These are phyloP conservation scores for Gasterosteus nipponicus DNA, from an alignment of 2,113 vertebrate species.

Conservation along the genomic window DNA sequence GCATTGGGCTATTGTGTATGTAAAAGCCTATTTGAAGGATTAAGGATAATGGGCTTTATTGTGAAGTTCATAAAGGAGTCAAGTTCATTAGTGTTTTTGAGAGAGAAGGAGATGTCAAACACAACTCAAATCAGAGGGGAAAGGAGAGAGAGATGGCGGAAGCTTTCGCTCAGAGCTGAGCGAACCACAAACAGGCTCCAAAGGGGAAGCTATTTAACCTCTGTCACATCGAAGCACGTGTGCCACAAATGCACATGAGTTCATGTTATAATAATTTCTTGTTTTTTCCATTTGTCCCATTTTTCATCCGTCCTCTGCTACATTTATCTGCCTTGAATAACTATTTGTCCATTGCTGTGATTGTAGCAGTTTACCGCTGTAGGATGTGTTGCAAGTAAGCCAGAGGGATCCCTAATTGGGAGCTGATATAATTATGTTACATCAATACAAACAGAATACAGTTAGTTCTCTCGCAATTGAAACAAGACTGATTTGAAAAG, in stretches of 20 bases:
- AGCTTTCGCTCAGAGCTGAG: slow-evolving; percentile 27
- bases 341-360: not conserved
- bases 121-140: slow-evolving; percentile 35
- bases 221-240: slow-evolving; percentile 12
- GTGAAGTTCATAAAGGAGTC: slow-evolving; percentile 50
- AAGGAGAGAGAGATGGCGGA: slow-evolving; percentile 10
- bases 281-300: not conserved
- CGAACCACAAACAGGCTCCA: slow-evolving; percentile 38
- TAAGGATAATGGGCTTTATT: slow-evolving; percentile 52
- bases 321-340: slow-evolving; percentile 4
- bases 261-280: not conserved
- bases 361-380: not conserved
- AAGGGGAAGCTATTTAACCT: slow-evolving; percentile 30
- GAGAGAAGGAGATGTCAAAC: slow-evolving; percentile 49
- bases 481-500: slow-evolving; percentile 21
- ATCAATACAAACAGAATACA: slow-evolving; percentile 11
- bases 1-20: slow-evolving; percentile 40
- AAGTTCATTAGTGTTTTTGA: slow-evolving; percentile 58
- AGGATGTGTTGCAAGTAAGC: not conserved
- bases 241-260: not conserved
- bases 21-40: slow-evolving; percentile 56
- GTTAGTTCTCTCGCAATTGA: slow-evolving; percentile 19
- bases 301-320: not conserved
- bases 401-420: not conserved
- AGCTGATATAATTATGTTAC: slow-evolving; percentile 32